Percentiles rank a stretch among this genome's conserved stretches.
phyloP scores from a whole-genome alignment of 2,113 vertebrate species.

The Hystrix brachyura region DNA sequence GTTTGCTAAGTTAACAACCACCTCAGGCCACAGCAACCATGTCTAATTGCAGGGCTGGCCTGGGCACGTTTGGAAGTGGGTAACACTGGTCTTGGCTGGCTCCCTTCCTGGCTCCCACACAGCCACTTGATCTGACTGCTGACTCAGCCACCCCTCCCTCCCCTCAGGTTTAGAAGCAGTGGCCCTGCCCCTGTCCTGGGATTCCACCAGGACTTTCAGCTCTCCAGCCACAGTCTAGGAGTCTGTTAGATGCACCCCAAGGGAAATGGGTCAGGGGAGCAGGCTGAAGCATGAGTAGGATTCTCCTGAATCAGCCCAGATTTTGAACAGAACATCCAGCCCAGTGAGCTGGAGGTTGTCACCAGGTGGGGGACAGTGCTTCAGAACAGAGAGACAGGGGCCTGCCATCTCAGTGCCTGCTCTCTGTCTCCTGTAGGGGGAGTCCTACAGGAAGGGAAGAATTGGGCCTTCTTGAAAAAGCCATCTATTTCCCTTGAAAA shows the following conservation, averaged over 20 bases:
- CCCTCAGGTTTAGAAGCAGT: background rate
- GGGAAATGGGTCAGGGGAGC: background rate
- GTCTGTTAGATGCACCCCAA: background rate
- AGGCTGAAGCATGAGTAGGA: background rate
- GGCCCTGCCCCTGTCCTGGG: background rate
- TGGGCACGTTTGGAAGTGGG: background rate
- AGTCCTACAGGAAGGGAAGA: background rate
- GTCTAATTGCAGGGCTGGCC: background rate
- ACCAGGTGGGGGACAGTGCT: background rate
- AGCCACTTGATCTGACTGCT: background rate
- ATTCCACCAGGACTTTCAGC: background rate
- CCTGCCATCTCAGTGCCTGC: background rate
- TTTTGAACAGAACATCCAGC: background rate
- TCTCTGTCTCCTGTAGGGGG: background rate
- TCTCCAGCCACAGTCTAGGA: too few species aligned
- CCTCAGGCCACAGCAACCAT: accelerated
- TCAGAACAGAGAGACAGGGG: background rate
- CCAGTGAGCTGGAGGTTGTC: background rate
- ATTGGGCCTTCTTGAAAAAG: background rate
- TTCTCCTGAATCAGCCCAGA: background rate
- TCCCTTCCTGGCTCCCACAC: background rate
- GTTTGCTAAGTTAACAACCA: background rate
- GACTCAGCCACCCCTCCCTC: background rate
- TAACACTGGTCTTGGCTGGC: background rate
- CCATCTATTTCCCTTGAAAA: background rate